Conservation (phyloP, 2,797 vertebrate species). For the Schizothorax lantsangensis region DNA sequence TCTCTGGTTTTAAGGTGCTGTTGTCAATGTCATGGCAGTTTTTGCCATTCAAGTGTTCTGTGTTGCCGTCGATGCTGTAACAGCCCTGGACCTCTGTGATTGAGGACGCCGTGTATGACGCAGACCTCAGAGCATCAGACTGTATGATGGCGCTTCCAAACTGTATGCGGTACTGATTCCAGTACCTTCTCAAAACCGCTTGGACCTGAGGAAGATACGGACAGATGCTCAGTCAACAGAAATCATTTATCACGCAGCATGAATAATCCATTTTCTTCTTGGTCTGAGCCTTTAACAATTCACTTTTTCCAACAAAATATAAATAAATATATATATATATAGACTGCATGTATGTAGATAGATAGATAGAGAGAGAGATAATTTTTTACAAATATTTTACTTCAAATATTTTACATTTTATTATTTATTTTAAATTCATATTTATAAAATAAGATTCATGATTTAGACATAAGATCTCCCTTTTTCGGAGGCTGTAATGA, state of each 20-base stretch:
- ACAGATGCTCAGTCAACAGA: background rate
- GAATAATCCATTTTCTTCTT: background rate
- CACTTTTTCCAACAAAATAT: background rate
- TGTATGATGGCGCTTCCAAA: constrained; percentile 90
- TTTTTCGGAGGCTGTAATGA: background rate
- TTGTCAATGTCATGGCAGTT: constrained; percentile 83
- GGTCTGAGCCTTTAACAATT: background rate
- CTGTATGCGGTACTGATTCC: constrained; percentile 95
- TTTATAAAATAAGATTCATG: background rate
- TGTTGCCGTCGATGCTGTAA: constrained; percentile 88
- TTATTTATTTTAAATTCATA: too few species aligned
- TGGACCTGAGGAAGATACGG: constrained; percentile 84
- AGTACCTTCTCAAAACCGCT: constrained; percentile 89
- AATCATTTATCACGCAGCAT: background rate
- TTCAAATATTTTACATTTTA: too few species aligned
- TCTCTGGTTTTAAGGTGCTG: constrained; percentile 81
- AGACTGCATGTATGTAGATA: too few species aligned
- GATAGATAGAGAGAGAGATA: too few species aligned
- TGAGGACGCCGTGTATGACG: constrained; percentile 82
- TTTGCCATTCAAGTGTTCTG: constrained; percentile 92
- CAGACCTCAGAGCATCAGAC: constrained; percentile 85
- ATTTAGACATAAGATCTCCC: background rate
- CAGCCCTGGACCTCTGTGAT: constrained; percentile 91
- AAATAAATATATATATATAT: too few species aligned
- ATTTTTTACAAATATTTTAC: too few species aligned